Base-by-base conservation (phyloP, 2,113 vertebrate genomes). In the Gnathochromis pfefferi region DNA sequence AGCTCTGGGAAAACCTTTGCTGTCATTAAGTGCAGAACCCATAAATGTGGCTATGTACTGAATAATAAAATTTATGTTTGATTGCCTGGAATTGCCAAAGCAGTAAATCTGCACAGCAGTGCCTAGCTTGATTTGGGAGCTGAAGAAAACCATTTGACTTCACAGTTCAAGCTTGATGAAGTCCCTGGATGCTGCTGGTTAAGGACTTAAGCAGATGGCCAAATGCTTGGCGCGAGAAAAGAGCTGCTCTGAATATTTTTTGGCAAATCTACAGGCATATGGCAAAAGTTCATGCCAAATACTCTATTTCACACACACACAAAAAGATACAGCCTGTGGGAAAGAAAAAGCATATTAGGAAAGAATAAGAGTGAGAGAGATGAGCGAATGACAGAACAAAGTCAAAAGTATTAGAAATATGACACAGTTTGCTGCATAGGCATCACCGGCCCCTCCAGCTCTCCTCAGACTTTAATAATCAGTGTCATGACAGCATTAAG, bases 191-290 rank as follows among this genome's bases (percentile, higher is more conserved):
- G 90, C 88, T 85, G 91, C 91, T 92, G 93, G 94, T 95, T 95
- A 96, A 96, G 96, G 94, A 92, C 94, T 95, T 95, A 89, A 96
- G 95, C 95, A 96, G 96, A 96, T 97, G 96, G 95, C 93, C 94
- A 92, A 94, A 96, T 94, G 94, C 93, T 96, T 96, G 96, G 95
- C 95, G 26, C 79, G 55, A 89, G 94, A 96, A 96, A 93, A 96
- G 91, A 96, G 92, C 93, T 87, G 92, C 92, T 91, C 88, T 92
- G 95, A 96, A 95, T 95, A 94, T 93, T 94, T 95, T 93, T 94
- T 95, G 95, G 95, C 95, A 95, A 93, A 92, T 91, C 93, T 93
- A 92, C 94, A 94, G 93, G 95, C 93, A 94, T 93, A 95, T 93
- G 95, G 95, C 92, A 93, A 95, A 95, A 92, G 96, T 95, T 96